Base-by-base conservation (phyloP, 2,888 invertebrate species). In the Ophion obscuratus region DNA sequence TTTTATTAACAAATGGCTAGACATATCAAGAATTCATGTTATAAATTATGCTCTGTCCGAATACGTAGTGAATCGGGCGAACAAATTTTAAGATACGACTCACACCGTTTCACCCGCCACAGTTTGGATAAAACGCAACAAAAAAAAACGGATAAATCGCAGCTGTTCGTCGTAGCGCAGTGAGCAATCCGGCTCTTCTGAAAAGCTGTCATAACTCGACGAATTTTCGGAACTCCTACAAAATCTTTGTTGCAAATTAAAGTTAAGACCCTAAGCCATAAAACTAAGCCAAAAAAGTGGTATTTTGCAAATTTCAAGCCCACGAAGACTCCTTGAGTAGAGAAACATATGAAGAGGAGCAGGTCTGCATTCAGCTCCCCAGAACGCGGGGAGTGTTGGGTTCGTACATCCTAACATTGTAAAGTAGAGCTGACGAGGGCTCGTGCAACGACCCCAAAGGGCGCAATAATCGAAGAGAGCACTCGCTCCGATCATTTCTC, bases 401-500 rank as follows among this genome's bases (percentile, higher is more conserved):
- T 40, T 40, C 9, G 4, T 17, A 53, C 53, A 4, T 53, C 14
- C 53, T 17, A 53, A 17, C 14, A 53, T 17, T 53, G 53, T 53
- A 53, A 14, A 14, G 53, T 53, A 53, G 53, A 53, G 53, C 14
- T 53, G 14, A 53, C 14, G 17, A 53, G 53, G 14, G 53, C 76
- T 82, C 70, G 84, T 86, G 86, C 76, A 81, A 87, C 84, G 87
- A 86, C 73, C 66, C 78, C 68, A 84, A 83, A 83, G 85, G n/a
- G 85, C 87, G 88, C 87, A 61, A 70, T 88, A 88, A 89, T 89
- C 80, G 87, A 84, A 67, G 71, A 53, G n/a, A 31, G 14, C 47
- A 36, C 31, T 11, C 11, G 27, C 17, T 53, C 53, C 53, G 53
- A 53, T 53, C 17, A 53, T 53, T 53, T 17, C 53, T 53, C 11